Percentiles rank a stretch among this genome's conserved stretches.
phyloP scores from a whole-genome alignment of 2,888 invertebrate genomes.

The Watsonalla cultraria region DNA sequence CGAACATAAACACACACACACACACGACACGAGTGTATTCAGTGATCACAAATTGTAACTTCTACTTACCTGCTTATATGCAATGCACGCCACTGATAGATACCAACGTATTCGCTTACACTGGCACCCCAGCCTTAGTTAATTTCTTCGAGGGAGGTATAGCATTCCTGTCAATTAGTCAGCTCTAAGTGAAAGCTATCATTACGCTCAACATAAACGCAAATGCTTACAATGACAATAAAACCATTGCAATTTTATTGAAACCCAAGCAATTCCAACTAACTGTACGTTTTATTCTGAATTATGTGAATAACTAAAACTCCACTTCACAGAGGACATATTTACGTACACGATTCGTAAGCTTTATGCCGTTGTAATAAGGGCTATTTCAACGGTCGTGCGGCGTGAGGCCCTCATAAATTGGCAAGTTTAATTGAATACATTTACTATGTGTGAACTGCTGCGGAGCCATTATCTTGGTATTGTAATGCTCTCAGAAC shows the following conservation, averaged over 20 bases:
- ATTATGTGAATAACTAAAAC: slow-evolving; percentile 19
- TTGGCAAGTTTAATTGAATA: slow-evolving; percentile 42
- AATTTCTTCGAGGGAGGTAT: slow-evolving; percentile 1
- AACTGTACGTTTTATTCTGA: slow-evolving; percentile 18
- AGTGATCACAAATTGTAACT: too few species aligned
- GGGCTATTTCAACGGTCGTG: slow-evolving; percentile 7
- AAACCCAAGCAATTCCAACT: slow-evolving; percentile 24
- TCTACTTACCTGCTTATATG: too few species aligned
- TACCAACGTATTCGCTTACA: background rate
- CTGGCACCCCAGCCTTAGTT: background rate
- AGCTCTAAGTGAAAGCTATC: slow-evolving; percentile 1
- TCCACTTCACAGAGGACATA: slow-evolving; percentile 11
- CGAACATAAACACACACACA: too few species aligned
- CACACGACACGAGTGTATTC: too few species aligned
- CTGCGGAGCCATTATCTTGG: slow-evolving; percentile 28
- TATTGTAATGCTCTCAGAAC: slow-evolving; percentile 22
- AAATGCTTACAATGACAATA: slow-evolving; percentile 23
- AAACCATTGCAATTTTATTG: slow-evolving; percentile 34
- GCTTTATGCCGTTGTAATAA: slow-evolving; percentile 18
- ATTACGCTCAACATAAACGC: slow-evolving; percentile 3
- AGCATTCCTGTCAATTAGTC: slow-evolving; percentile 2
- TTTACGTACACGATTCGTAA: slow-evolving; percentile 11
- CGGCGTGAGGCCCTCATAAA: slow-evolving; percentile 27
- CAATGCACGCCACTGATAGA: too few species aligned
- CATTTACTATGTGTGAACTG: slow-evolving; percentile 51